Evolutionary conservation across 2,797 vertebrate species (phyloP), one percentile per base, ranked within the genome.

Genomic region (Alcedo atthis): DNA sequence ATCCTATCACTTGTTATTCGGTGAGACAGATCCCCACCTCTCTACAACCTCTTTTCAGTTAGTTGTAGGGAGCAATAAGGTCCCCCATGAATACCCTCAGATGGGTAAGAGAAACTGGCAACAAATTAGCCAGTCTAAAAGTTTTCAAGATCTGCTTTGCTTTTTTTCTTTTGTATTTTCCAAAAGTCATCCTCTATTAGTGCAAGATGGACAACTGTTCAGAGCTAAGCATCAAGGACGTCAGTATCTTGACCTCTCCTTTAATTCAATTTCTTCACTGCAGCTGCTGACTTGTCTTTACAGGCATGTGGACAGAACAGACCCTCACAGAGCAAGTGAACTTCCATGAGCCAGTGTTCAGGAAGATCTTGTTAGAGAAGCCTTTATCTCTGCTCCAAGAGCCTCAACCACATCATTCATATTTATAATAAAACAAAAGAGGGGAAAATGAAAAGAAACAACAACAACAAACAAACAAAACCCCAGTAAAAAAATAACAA

Each of bases 331-430:
- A 91, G 66, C 70, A 71, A 90, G 13, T 32, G 51, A 76, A 75
- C 53, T 85, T 93, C 73, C 75, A 71, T 48, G 80, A 35, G 53
- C 11, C 43, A 92, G 63, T 10, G 24, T 14, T 79, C 83, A 80
- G 67, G 70, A 88, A 93, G 91, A 78, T 67, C 87, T 81, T 79
- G 55, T 84, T 42, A 69, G 19, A 85, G 81, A 77, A 81, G 74
- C 74, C n/a, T 81, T 87, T 76, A 89, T 91, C 64, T 85, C 76
- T 91, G 54, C 59, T 92, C 71, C 82, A 95, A 93, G 22, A 79
- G 46, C 20, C 80, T 77, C 81, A 91, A 11, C 48, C 48, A 84
- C 58, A 69, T n/a, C 48, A 64, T 68, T 57, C 35, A 25, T 22
- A 21, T 40, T 63, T 12, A 19, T 26, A 16, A 32, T 15, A 33